These are phyloP conservation scores for Nibea albiflora DNA, from an alignment of 2,113 vertebrate species.

Conservation along the genomic window DNA sequence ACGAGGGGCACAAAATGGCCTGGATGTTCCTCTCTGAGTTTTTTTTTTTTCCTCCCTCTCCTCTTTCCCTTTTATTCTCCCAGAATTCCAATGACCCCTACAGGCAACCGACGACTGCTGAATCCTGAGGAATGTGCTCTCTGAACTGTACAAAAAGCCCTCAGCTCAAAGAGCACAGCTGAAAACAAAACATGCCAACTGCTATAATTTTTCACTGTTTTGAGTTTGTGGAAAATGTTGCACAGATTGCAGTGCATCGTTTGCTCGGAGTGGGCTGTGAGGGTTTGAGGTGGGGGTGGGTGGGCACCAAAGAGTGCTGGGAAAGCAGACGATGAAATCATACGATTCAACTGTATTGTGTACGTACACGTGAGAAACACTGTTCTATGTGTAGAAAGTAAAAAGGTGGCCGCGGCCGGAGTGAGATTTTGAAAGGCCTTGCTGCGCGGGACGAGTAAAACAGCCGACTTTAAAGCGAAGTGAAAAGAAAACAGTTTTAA, in stretches of 20 bases:
- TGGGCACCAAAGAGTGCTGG: not conserved
- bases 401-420: not conserved
- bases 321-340: conserved; percentile 23
- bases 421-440: not conserved
- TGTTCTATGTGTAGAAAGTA: not conserved
- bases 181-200: conserved; percentile 97
- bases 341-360: not conserved
- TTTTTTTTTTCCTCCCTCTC: conserved; percentile 22
- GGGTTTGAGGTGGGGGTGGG: not conserved
- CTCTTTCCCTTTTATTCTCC: conserved; percentile 67
- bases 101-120: conserved; percentile 90
- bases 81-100: conserved; percentile 92
- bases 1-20: conserved; percentile 72
- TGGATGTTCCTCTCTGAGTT: conserved; percentile 74
- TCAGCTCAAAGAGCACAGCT: conserved; percentile 88
- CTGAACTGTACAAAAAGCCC: conserved; percentile 95
- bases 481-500: not conserved
- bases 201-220: conserved; percentile 90
- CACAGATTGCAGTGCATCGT: conserved; percentile 71
- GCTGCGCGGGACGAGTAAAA: conserved; percentile 4
- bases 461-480: not conserved
- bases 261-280: conserved; percentile 33
- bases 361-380: not conserved
- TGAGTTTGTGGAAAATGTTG: conserved; percentile 87
- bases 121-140: conserved; percentile 94